Evolutionary conservation across 1,140 invertebrate species (phyloP).

Genomic region (Neodiprion fabricii): DNA sequence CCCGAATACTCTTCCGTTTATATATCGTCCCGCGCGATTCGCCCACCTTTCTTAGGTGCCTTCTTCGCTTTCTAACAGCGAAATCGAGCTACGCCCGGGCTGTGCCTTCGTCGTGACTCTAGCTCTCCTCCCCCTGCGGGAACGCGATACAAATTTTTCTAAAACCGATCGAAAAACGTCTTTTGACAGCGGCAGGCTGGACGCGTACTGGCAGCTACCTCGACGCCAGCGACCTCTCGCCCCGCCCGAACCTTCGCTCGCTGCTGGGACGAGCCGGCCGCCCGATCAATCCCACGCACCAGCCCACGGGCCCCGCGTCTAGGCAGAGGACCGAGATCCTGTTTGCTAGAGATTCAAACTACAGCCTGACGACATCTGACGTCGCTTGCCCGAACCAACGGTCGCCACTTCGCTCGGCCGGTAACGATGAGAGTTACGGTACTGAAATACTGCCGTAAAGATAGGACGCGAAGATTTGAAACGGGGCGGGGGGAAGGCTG

Average conservation of each 20-base stretch:
- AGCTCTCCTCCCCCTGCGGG: constrained; percentile 26
- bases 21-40: neutral
- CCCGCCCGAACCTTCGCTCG: constrained; percentile 45
- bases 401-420: too few species aligned
- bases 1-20: too few species aligned
- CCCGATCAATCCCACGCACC: neutral
- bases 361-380: too few species aligned
- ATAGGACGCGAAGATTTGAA: too few species aligned
- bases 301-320: neutral
- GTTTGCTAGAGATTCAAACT: too few species aligned
- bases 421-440: too few species aligned
- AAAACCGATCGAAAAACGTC: constrained; percentile 27
- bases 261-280: neutral
- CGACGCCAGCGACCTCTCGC: constrained; percentile 55
- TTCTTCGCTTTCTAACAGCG: neutral
- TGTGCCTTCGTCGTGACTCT: neutral
- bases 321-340: neutral
- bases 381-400: too few species aligned
- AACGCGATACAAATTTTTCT: constrained; percentile 23
- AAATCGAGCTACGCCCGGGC: constrained; percentile 4
- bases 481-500: too few species aligned
- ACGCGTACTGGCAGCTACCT: constrained; percentile 46
- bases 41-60: too few species aligned
- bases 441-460: too few species aligned
- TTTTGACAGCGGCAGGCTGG: constrained; percentile 53